Base-by-base conservation (phyloP, 2,888 invertebrate genomes). In the Heteromurus nitidus region DNA sequence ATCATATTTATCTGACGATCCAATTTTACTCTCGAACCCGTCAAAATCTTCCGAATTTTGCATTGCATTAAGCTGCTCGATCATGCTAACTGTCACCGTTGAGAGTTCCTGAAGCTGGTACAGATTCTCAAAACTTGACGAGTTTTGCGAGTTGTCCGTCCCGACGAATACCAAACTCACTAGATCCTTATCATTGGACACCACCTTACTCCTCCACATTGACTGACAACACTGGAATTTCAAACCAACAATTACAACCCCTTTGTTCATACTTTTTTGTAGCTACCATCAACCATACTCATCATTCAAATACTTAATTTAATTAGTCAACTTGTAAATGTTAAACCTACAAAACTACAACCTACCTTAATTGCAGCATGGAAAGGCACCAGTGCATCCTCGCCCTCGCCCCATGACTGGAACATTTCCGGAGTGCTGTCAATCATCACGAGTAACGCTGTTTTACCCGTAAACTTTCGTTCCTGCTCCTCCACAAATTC, bases 151-250 rank as follows among this genome's bases (percentile, higher is more conserved):
- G 11, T 84, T 22, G 36, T 85, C 84, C 3, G 87, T 86, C 44
- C 86, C 85, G 22, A 74, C 62, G 13, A 86, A 73, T 3, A 87
- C n/a, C 47, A 87, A 76, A 3, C 80, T 76, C 11, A 85, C 84
- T 20, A 85, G 47, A 24, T 85, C 85, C 24, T 82, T 82, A 7
- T 80, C 50, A 16, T 36, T 74, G 3, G 86, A 86, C 3, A 86
- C 76, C n/a, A 87, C 75, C 70, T 86, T 87, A 2, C 69, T 79
- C 31, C 85, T 47, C 83, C 82, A 85, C 11, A 86, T 80, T 11
- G 85, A 62, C 55, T 85, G 79, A 65, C 85, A 86, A 70, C 84
- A 85, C 87, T 87, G 58, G 2, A 84, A 50, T n/a, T n/a, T n/a
- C n/a, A n/a, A n/a, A n/a, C n/a, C n/a, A n/a, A n/a, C n/a, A n/a